Evolutionary conservation across 2,888 invertebrate genomes (phyloP), one percentile per base, ranked within the genome.

Genomic region (Melieria omissa): DNA sequence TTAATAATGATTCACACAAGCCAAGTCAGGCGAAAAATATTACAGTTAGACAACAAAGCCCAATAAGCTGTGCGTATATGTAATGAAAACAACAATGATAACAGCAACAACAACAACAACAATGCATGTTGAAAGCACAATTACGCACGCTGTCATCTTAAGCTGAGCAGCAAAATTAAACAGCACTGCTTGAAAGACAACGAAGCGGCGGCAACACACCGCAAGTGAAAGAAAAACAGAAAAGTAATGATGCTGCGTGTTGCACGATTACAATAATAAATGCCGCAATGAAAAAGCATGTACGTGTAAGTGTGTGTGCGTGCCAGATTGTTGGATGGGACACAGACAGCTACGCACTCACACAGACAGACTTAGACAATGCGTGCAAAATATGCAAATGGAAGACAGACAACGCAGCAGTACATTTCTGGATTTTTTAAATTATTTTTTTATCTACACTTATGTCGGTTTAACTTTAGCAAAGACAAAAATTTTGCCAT

Each of bases 211-310:
- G 29, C 29, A 29, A 29, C 29, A 29, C 29, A 29, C 29, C 29
- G 29, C 29, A 29, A 29, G 29, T 29, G 29, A 29, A 29, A 29
- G 29, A 2, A 29, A 29, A 29, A n/a, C n/a, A 29, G 29, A 29
- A 29, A 29, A 29, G 29, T 29, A 29, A 29, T 29, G 29, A 75
- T 77, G 75, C 74, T 75, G 74, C 74, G 74, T 75, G 74, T 81
- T 80, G 78, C 79, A 75, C 79, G 82, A 82, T 83, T 81, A 81
- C 83, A 83, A 81, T 83, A 81, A 81, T 81, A 78, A 77, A 79
- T 71, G 77, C 60, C 49, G 49, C 67, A 67, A 67, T 58, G 60
- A 47, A 66, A 58, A 66, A 41, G 14, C 73, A 73, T 44, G 44
- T 57, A 62, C 63, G 7, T 70, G 69, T 46, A 29, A 14, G 8